phyloP scores from a whole-genome alignment of 2,888 invertebrate genomes.

The Spodoptera littoralis region DNA sequence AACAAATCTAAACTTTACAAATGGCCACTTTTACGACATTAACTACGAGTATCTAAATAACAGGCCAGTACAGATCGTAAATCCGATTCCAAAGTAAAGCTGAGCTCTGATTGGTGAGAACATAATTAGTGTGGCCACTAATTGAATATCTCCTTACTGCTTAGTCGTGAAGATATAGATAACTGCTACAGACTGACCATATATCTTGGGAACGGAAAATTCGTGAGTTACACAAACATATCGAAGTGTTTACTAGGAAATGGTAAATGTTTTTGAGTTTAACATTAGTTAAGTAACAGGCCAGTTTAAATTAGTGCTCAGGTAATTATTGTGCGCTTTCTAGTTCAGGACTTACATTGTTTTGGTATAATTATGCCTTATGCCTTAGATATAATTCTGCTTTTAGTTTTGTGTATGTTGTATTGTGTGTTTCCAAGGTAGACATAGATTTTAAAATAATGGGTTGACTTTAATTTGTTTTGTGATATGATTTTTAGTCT shows the following conservation, averaged over 20 bases:
- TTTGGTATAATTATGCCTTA: slow-evolving; percentile 1
- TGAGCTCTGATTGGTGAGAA: slow-evolving; percentile 52
- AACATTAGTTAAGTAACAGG: slow-evolving; percentile 48
- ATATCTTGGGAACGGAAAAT: slow-evolving; percentile 51
- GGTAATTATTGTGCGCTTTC: slow-evolving; percentile 49
- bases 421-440: too few species aligned
- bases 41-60: slow-evolving; percentile 13
- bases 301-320: slow-evolving; percentile 52
- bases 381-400: too few species aligned
- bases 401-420: too few species aligned
- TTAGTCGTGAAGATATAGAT: slow-evolving; percentile 51
- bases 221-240: slow-evolving; percentile 54
- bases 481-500: too few species aligned
- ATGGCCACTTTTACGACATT: neutral
- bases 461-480: too few species aligned
- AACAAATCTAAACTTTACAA: neutral
- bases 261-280: slow-evolving; percentile 27
- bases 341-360: slow-evolving; percentile 33
- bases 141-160: slow-evolving; percentile 47
- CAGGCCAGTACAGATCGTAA: slow-evolving; percentile 11
- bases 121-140: slow-evolving; percentile 47
- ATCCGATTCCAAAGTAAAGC: slow-evolving; percentile 38
- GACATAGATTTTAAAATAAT: too few species aligned
- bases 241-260: slow-evolving; percentile 42
- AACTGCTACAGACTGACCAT: slow-evolving; percentile 44